Evolutionary conservation across 2,888 invertebrate species (phyloP).

Genomic region (Cryptocephalus primarius): DNA sequence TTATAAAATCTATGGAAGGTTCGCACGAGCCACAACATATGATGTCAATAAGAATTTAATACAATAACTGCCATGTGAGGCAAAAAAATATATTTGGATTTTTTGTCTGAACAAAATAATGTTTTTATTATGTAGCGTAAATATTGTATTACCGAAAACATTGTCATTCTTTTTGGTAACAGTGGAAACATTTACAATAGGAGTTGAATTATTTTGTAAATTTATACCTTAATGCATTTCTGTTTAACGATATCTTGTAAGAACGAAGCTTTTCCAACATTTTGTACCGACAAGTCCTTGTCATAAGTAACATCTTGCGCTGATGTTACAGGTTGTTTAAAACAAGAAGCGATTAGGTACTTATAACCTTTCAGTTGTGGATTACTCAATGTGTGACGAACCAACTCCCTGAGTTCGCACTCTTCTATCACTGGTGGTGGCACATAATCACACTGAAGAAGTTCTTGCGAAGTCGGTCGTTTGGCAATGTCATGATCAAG

Average conservation of each 20-base stretch:
- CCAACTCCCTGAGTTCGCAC: slow-evolving; percentile 68
- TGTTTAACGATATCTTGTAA: slow-evolving; percentile 35
- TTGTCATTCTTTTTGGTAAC: too few species aligned
- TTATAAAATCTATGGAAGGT: not conserved
- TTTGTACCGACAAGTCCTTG: slow-evolving; percentile 42
- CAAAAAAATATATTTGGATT: too few species aligned
- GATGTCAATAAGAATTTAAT: too few species aligned
- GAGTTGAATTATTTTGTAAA: too few species aligned
- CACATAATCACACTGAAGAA: slow-evolving; percentile 70
- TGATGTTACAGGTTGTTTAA: slow-evolving; percentile 38
- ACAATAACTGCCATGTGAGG: too few species aligned
- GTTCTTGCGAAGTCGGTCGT: slow-evolving; percentile 76
- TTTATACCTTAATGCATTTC: slow-evolving; percentile 15
- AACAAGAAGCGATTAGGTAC: slow-evolving; percentile 51
- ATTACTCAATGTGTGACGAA: slow-evolving; percentile 71
- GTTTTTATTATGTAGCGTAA: too few species aligned
- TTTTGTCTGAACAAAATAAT: too few species aligned
- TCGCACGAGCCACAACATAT: not conserved
- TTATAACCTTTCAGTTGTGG: slow-evolving; percentile 71
- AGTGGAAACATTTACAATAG: too few species aligned
- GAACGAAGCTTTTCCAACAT: slow-evolving; percentile 34
- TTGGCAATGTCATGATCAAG: slow-evolving; percentile 73
- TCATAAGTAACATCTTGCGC: slow-evolving; percentile 75
- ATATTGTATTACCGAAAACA: too few species aligned
- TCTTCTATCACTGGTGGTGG: slow-evolving; percentile 83